Conservation (phyloP, 1,140 invertebrate species). For the Dinoponera quadriceps region DNA sequence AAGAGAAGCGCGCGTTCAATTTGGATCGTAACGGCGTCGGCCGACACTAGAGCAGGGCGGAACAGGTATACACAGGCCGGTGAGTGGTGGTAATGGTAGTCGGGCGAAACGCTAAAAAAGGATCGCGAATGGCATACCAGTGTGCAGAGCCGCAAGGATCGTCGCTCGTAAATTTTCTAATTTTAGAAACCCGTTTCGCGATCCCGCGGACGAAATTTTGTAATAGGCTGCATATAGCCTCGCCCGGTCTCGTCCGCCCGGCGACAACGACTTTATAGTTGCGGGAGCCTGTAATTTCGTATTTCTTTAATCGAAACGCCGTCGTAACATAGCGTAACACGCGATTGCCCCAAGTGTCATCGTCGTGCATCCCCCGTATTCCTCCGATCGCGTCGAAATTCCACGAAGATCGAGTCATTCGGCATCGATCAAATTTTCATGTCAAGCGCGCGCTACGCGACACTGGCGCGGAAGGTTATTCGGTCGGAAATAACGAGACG, state of each 20-base stretch:
- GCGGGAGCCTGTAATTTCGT: slow-evolving; percentile 42
- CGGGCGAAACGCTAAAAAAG: slow-evolving; percentile 52
- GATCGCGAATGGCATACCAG: slow-evolving; percentile 54
- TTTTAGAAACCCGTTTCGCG: slow-evolving; percentile 76
- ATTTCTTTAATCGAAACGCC: slow-evolving; percentile 39
- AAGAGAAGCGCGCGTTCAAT: slow-evolving; percentile 37
- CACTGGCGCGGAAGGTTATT: background rate
- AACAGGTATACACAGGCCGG: slow-evolving; percentile 21
- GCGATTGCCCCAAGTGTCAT: background rate
- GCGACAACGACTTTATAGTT: slow-evolving; percentile 10
- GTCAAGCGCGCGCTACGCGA: background rate
- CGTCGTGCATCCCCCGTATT: background rate
- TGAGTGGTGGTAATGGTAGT: slow-evolving; percentile 15
- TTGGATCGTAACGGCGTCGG: slow-evolving; percentile 8
- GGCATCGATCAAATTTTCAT: background rate
- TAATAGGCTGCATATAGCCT: slow-evolving; percentile 49
- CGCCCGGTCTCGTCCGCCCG: background rate
- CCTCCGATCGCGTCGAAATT: background rate
- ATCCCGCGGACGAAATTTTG: slow-evolving; percentile 62
- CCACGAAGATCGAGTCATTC: slow-evolving; percentile 19
- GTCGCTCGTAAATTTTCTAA: slow-evolving; percentile 77
- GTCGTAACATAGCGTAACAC: slow-evolving; percentile 10
- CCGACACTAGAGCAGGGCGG: background rate
- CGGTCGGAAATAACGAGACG: background rate
- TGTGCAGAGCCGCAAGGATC: slow-evolving; percentile 64